Evolutionary conservation across 2,113 vertebrate species (phyloP), one percentile per base, ranked within the genome.

Genomic region (Hystrix brachyura): DNA sequence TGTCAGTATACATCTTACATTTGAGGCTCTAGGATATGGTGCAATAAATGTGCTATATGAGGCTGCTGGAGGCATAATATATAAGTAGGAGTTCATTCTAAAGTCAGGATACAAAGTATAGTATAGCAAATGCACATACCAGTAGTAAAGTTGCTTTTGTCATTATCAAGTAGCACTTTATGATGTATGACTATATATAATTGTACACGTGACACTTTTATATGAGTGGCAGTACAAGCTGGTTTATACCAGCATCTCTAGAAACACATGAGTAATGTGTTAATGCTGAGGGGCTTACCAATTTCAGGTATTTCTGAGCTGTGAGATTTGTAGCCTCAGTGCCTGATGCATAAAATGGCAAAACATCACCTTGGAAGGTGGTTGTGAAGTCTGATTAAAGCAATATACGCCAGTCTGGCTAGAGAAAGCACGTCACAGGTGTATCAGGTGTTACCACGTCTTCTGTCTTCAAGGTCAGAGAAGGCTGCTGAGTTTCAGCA

Each of bases 341-440:
- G 32, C 17, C 38, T 57, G 11, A 21, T 51, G 34, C 4, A 25
- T 92, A 17, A 92, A 88, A 34, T 21, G 9, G 34, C 27, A 32
- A 53, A 12, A 57, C 14, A 60, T 3, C 29, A 53, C 11, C 21
- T 38, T 38, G 72, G 10, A 34, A 87, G 21, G 57, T 13, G 46
- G 53, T 14, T 34, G 15, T 78, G 59, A 85, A 6, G 32, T 19
- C 6, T 82, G 25, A 53, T 25, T 91, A 72, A 79, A 79, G 64
- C 2, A 57, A 59, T 3, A 53, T 17, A 43, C 0, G 2, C 62
- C 18, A 85, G 5, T 12, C 67, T 67, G 17, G 27, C 17, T 18
- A 0, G 1, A 48, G 79, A 27, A 62, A 62, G 57, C 43, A 51
- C 1, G 6, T 0, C 14, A 38, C 2, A 0, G 19, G 3, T 1